Conservation (phyloP, 2,113 vertebrate species). For the Cololabis saira region DNA sequence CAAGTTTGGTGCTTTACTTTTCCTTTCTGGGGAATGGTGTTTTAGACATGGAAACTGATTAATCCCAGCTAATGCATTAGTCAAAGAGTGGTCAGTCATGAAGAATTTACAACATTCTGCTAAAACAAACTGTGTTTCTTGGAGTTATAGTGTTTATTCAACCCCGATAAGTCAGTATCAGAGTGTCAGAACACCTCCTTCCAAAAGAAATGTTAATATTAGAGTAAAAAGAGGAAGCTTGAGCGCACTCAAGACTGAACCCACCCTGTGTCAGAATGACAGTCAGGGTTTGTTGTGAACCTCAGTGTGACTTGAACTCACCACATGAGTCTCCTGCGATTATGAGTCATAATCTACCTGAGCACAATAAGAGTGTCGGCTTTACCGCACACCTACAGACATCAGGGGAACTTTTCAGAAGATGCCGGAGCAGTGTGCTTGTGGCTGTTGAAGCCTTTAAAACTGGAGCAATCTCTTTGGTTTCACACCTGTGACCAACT, state of each 20-base stretch:
- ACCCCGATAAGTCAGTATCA: too few relatives aligned
- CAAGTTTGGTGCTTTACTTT: constrained; percentile 22
- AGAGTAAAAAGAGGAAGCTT: constrained; percentile 39
- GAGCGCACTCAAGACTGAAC: constrained; percentile 31
- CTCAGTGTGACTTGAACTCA: constrained; percentile 51
- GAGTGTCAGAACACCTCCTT: constrained; percentile 2
- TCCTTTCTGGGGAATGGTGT: constrained; percentile 48
- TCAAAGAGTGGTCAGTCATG: constrained; percentile 55
- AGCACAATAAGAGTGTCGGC: constrained; percentile 43
- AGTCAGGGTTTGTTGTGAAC: constrained; percentile 44
- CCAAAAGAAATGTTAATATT: constrained; percentile 24
- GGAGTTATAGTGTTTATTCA: too few relatives aligned
- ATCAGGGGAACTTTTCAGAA: constrained; percentile 62
- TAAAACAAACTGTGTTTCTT: constrained; percentile 32
- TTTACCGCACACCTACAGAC: constrained; percentile 71
- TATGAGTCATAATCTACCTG: constrained; percentile 69
- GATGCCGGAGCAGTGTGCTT: constrained; percentile 40
- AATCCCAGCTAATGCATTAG: constrained; percentile 75
- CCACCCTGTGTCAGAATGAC: constrained; percentile 46
- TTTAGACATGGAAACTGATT: constrained; percentile 63
- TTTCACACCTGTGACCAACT: constrained; percentile 8
- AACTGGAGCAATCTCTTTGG: constrained; percentile 57
- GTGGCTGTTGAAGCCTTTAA: constrained; percentile 26
- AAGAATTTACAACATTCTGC: constrained; percentile 53
- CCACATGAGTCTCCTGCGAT: constrained; percentile 69